phyloP scores from a whole-genome alignment of 2,888 invertebrate species.

The Malacosoma neustria region DNA sequence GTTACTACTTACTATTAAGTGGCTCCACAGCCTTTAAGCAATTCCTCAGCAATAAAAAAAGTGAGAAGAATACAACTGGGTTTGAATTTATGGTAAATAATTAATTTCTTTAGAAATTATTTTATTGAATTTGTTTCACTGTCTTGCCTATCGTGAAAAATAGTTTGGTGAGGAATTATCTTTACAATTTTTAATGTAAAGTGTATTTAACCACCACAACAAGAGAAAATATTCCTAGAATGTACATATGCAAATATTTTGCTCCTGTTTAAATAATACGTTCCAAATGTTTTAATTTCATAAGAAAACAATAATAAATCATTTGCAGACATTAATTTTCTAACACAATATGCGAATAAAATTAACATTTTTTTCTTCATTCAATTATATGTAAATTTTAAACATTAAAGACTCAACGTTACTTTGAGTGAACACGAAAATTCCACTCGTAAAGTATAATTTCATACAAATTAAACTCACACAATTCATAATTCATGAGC shows the following conservation, averaged over 20 bases:
- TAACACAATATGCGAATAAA: constrained; percentile 16
- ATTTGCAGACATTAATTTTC: neutral
- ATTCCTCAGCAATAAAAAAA: too few relatives aligned
- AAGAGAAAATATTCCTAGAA: too few relatives aligned
- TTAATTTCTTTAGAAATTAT: too few relatives aligned
- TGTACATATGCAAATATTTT: neutral
- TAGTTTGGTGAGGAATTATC: too few relatives aligned
- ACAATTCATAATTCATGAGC: constrained; percentile 46
- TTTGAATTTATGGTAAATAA: too few relatives aligned
- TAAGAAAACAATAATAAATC: neutral
- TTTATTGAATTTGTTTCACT: too few relatives aligned
- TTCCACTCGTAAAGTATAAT: constrained; percentile 45
- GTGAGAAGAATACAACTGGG: too few relatives aligned
- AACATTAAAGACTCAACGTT: constrained; percentile 19
- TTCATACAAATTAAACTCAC: constrained; percentile 49
- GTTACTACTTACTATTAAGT: too few relatives aligned
- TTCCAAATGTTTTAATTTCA: neutral
- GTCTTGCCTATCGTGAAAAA: too few relatives aligned
- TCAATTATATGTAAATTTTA: constrained; percentile 43
- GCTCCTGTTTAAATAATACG: neutral
- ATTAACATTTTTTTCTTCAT: constrained; percentile 23
- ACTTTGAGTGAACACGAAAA: constrained; percentile 23
- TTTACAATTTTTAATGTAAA: too few relatives aligned
- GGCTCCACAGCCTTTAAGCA: too few relatives aligned
- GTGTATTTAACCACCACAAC: too few relatives aligned